Evolutionary conservation across 2,797 vertebrate species (phyloP), one percentile per base, ranked within the genome.

Genomic region (Hemibagrus guttatus): DNA sequence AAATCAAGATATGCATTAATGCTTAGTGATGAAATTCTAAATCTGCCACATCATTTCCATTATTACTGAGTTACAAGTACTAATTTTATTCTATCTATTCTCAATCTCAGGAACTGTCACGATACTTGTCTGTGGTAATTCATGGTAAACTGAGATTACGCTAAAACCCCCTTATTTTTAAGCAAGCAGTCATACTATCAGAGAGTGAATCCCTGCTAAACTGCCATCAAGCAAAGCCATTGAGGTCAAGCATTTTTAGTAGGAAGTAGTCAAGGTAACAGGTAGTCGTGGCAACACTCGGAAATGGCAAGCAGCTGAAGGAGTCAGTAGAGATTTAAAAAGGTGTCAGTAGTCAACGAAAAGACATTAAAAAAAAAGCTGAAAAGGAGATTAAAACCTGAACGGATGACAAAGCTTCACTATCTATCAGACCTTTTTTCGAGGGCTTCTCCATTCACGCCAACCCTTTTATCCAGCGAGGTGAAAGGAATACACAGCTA

Each of bases 181-280:
- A 74, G 11, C 17, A 52, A 75, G 49, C n/a, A 81, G 23, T 49
- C 14, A 63, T n/a, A 81, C 14, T 81, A 49, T 23, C 58, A 63
- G 63, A 81, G 39, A 49, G 26, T 49, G 26, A 81, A 81, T 63
- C 23, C 46, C 28, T 42, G 35, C 31, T 61, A 17, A 81, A 46
- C 31, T 64, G 64, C 31, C 49, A 52, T 52, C 13, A 35, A 68
- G 31, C 31, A 64, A 71, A 71, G 31, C 31, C 28, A 42, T 42
- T 69, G 31, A 71, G 35, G 42, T 42, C n/a, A 58, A 26, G 72
- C 26, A 21, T 31, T 72, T 72, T 84, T 71, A 31, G 31, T 46
- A 80, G 63, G 54, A 58, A 84, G 84, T 86, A 89, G 84, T 86
- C 87, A 90, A 86, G 86, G 81, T 89, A 89, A 87, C 89, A 86